Evolutionary conservation across 1,140 invertebrate species (phyloP).

Genomic region (Cotesia glomerata): DNA sequence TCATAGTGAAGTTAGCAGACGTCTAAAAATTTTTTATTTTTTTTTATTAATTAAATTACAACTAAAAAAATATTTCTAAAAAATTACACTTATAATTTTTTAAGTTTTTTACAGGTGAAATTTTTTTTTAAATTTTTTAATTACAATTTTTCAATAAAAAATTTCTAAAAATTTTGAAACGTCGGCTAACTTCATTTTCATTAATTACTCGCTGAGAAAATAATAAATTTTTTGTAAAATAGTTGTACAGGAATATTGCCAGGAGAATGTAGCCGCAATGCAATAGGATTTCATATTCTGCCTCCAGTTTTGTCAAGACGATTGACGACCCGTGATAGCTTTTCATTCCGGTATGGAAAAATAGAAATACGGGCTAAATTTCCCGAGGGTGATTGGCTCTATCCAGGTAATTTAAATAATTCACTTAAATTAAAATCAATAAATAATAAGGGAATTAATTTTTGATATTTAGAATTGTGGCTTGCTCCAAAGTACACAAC

Average conservation of each 20-base stretch:
- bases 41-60: too few relatives aligned
- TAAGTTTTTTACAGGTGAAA: too few relatives aligned
- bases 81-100: too few relatives aligned
- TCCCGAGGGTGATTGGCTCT: conserved; percentile 79
- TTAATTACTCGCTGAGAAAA: not conserved
- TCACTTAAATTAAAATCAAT: conserved; percentile 3
- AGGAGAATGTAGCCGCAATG: conserved; percentile 61
- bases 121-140: too few relatives aligned
- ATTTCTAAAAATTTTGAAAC: too few relatives aligned
- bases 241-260: conserved; percentile 66
- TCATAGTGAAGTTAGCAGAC: too few relatives aligned
- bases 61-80: too few relatives aligned
- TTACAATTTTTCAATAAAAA: too few relatives aligned
- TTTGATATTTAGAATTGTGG: conserved; percentile 63
- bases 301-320: conserved; percentile 73
- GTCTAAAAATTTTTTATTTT: too few relatives aligned
- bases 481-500: conserved; percentile 63
- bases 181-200: too few relatives aligned
- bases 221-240: conserved; percentile 33
- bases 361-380: conserved; percentile 79
- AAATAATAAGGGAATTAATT: conserved; percentile 27
- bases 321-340: conserved; percentile 70
- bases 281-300: conserved; percentile 63
- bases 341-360: conserved; percentile 75
- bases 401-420: conserved; percentile 68